phyloP scores from a whole-genome alignment of 2,888 invertebrate species.

The Automeris io region DNA sequence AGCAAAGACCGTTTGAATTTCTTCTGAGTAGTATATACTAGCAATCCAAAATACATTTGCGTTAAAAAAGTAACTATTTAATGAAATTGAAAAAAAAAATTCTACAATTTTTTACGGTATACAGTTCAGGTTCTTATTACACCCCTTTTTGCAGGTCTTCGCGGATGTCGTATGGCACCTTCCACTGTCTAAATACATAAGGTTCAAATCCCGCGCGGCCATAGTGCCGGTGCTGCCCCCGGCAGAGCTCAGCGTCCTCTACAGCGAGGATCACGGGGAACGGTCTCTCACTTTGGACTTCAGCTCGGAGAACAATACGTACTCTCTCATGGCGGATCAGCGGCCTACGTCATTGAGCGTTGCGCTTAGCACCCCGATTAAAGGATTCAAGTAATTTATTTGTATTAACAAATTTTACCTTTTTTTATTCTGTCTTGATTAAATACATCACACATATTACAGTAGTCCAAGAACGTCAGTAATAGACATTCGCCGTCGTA shows the following conservation, averaged over 20 bases:
- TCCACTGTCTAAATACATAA: constrained; percentile 51
- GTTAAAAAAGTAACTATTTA: no score
- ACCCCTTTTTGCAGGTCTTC: no score
- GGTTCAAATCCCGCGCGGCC: constrained; percentile 59
- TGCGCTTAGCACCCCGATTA: constrained; percentile 53
- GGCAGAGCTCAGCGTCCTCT: constrained; percentile 39
- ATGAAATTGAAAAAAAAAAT: no score
- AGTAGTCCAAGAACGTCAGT: no score
- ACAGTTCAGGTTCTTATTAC: no score
- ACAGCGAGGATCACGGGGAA: constrained; percentile 36
- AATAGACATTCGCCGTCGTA: no score
- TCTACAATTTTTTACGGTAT: no score
- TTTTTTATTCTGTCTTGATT: no score
- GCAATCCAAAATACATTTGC: no score
- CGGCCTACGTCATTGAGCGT: constrained; percentile 40
- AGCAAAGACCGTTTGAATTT: no score
- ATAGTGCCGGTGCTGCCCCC: constrained; percentile 50
- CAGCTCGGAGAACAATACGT: constrained; percentile 38
- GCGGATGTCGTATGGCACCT: constrained; percentile 71
- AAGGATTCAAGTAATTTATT: constrained; percentile 54
- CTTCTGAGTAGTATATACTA: no score
- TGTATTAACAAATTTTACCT: constrained; percentile 3
- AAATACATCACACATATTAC: no score
- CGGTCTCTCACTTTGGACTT: constrained; percentile 44
- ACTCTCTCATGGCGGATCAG: constrained; percentile 57